Evolutionary conservation across 2,113 vertebrate species (phyloP).

Genomic region (Lophochroa leadbeateri): DNA sequence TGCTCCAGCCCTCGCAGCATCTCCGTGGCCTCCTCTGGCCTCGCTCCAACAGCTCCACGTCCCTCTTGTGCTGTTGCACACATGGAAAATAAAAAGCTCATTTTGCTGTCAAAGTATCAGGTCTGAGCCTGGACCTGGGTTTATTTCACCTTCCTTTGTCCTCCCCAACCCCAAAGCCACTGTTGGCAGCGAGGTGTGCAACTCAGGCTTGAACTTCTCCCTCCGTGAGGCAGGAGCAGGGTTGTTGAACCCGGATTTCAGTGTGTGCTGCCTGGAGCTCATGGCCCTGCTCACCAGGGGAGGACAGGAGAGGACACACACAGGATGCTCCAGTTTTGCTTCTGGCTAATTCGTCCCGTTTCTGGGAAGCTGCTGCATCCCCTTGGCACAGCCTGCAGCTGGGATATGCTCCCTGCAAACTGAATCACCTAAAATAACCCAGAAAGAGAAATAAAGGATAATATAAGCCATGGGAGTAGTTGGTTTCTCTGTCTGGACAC

Average conservation of each 20-base stretch:
- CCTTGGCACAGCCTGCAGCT: not conserved
- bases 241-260: not conserved
- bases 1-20: not conserved
- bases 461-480: not conserved
- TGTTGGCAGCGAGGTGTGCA: accelerated
- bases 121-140: not conserved
- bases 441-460: not conserved
- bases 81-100: not conserved
- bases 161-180: not conserved
- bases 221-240: not conserved
- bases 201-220: not conserved
- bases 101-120: not conserved
- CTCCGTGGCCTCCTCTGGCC: not conserved
- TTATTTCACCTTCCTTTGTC: not conserved
- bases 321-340: not conserved
- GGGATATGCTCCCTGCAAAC: not conserved
- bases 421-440: not conserved
- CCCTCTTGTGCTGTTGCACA: not conserved
- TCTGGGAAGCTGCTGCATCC: not conserved
- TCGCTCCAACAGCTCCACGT: not conserved
- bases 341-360: not conserved
- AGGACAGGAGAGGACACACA: not conserved
- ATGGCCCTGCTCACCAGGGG: not conserved
- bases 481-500: not conserved
- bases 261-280: accelerated